Percentiles rank a stretch among this genome's conserved stretches.
These are phyloP conservation scores for Malurus elegans DNA, from an alignment of 2,113 vertebrate genomes.

Conservation along the genomic window DNA sequence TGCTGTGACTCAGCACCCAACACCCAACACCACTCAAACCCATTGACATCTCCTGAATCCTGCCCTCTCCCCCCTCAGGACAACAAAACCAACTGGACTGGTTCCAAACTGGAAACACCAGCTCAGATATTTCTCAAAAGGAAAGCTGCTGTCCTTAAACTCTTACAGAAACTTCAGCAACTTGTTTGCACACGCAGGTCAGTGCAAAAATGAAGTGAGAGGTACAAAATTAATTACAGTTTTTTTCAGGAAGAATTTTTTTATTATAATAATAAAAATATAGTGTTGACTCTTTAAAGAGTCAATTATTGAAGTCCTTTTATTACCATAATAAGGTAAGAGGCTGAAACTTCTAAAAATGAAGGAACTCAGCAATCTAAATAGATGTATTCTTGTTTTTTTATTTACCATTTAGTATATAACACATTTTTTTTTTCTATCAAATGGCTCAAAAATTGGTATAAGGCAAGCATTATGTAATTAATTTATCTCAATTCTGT, in stretches of 20 bases:
- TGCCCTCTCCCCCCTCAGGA: not conserved
- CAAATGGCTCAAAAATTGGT: not conserved
- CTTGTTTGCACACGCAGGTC: not conserved
- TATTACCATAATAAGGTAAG: not conserved
- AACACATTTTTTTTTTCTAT: not conserved
- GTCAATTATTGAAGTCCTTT: not conserved
- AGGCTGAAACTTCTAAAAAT: not conserved
- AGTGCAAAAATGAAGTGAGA: not conserved
- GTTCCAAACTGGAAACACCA: not conserved
- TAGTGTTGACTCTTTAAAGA: not conserved
- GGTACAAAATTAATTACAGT: not conserved
- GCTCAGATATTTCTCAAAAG: not conserved
- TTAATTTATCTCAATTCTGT: not conserved
- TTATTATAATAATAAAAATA: not conserved
- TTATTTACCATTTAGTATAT: not conserved
- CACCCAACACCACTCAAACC: not conserved
- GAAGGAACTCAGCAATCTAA: not conserved
- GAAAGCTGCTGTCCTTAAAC: not conserved
- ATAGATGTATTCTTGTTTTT: not conserved
- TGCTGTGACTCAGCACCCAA: not conserved
- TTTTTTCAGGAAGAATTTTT: not conserved
- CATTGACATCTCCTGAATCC: accelerated
- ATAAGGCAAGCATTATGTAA: not conserved
- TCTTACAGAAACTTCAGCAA: not conserved
- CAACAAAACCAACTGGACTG: not conserved